These are phyloP conservation scores for Calidris pugnax DNA, from an alignment of 2,113 vertebrate species.

Conservation along the genomic window DNA sequence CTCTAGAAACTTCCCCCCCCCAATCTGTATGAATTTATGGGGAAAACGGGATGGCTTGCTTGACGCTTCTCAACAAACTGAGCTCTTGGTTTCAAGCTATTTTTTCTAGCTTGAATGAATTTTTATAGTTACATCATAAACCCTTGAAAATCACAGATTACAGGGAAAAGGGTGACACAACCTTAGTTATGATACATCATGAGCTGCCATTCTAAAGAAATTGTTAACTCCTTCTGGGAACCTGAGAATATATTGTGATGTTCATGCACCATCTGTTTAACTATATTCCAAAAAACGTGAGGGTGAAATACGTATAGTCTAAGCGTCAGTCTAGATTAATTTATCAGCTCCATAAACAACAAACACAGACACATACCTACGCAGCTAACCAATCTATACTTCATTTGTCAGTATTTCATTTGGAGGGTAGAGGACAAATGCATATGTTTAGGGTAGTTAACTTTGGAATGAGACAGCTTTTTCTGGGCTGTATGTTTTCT, in stretches of 20 bases:
- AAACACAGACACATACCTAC: background rate
- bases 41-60: conserved; percentile 17
- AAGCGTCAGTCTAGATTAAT: conserved; percentile 4
- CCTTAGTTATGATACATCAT: conserved; percentile 43
- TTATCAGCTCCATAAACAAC: background rate
- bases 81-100: conserved; percentile 50
- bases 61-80: conserved; percentile 45
- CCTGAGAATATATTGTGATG: background rate
- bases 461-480: background rate
- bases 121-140: conserved; percentile 59
- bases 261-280: conserved; percentile 1
- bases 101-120: conserved; percentile 61
- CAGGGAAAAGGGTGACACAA: conserved; percentile 16
- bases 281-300: background rate
- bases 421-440: background rate
- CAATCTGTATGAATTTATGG: background rate
- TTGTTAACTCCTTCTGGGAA: conserved; percentile 33
- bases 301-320: background rate
- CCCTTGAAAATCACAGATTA: conserved; percentile 59
- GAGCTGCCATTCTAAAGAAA: background rate
- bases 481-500: background rate
- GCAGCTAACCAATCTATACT: background rate
- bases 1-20: background rate
- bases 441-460: background rate
- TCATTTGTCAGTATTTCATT: background rate